A percentile compares a stretch with the other conserved stretches of the same genome.
phyloP scores from a whole-genome alignment of 2,113 vertebrate genomes.

The Macrotus californicus region DNA sequence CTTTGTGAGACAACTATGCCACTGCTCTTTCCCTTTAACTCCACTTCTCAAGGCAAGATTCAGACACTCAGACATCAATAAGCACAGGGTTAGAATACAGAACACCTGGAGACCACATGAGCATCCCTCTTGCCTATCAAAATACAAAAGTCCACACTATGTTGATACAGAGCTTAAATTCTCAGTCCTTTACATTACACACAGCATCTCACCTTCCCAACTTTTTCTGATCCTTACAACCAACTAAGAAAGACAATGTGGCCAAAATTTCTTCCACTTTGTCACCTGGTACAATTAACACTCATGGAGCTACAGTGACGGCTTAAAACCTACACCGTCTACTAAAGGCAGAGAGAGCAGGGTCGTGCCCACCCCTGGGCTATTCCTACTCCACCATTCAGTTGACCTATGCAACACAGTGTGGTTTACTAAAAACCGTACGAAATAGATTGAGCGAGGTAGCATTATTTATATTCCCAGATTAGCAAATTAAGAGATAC shows the following conservation, averaged over 20 bases:
- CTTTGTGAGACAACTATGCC: not conserved
- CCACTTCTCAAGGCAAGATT: not conserved
- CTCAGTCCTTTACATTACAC: not conserved
- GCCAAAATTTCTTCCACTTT: not conserved
- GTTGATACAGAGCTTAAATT: not conserved
- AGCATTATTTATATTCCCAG: not conserved
- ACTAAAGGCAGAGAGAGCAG: not conserved
- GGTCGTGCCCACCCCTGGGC: accelerated
- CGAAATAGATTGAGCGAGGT: not conserved
- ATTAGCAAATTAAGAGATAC: not conserved
- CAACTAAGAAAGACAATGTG: not conserved
- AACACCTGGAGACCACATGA: not conserved
- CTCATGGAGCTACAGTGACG: not conserved
- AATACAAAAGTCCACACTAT: not conserved
- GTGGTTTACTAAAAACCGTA: not conserved
- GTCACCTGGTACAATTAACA: not conserved
- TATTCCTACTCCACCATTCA: not conserved
- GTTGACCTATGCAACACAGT: not conserved
- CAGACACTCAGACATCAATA: not conserved
- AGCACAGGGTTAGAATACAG: not conserved
- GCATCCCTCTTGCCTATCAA: not conserved
- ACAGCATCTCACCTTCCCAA: not conserved
- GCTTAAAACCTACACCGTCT: not conserved
- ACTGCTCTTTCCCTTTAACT: not conserved
- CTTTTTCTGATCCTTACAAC: not conserved